phyloP scores from a whole-genome alignment of 2,797 vertebrate genomes.

The Malacoctenus gilli region DNA sequence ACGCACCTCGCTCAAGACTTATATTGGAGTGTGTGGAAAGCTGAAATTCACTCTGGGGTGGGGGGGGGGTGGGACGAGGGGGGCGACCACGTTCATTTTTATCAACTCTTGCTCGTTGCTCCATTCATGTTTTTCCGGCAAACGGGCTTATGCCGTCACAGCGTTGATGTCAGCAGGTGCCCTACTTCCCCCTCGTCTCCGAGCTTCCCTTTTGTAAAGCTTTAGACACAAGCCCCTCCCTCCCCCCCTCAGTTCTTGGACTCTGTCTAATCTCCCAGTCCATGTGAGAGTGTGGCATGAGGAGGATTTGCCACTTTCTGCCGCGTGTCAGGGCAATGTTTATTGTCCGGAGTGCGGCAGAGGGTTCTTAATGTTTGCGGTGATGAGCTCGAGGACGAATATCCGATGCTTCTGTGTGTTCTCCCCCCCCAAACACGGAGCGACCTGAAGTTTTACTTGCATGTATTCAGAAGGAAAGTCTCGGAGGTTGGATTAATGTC shows the following conservation, averaged over 20 bases:
- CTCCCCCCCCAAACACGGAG: no score
- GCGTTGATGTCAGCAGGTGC: conserved; percentile 55
- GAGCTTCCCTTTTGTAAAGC: conserved; percentile 32
- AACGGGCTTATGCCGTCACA: conserved; percentile 37
- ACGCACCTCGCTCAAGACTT: conserved; percentile 49
- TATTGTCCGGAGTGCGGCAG: conserved; percentile 25
- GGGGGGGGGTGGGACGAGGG: no score
- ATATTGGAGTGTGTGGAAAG: conserved; percentile 38
- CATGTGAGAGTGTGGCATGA: conserved; percentile 7
- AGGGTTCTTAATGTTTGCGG: conserved; percentile 31
- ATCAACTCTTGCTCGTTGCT: conserved; percentile 22
- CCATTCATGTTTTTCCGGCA: conserved; percentile 53
- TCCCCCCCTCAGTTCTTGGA: conserved; percentile 18
- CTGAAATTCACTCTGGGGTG: conserved; percentile 30
- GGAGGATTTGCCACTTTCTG: conserved; percentile 29
- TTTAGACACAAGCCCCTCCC: conserved; percentile 33
- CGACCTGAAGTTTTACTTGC: no score
- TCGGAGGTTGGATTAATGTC: no score
- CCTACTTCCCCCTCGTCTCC: conserved; percentile 37
- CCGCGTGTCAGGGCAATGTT: conserved; percentile 31
- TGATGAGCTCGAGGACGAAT: conserved; percentile 30
- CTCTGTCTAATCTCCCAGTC: conserved; percentile 45
- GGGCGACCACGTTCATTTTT: conserved; percentile 12
- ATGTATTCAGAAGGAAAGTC: no score
- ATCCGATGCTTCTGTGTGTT: conserved; percentile 3